Conservation (phyloP, 2,888 invertebrate species). For the Griposia aprilina region DNA sequence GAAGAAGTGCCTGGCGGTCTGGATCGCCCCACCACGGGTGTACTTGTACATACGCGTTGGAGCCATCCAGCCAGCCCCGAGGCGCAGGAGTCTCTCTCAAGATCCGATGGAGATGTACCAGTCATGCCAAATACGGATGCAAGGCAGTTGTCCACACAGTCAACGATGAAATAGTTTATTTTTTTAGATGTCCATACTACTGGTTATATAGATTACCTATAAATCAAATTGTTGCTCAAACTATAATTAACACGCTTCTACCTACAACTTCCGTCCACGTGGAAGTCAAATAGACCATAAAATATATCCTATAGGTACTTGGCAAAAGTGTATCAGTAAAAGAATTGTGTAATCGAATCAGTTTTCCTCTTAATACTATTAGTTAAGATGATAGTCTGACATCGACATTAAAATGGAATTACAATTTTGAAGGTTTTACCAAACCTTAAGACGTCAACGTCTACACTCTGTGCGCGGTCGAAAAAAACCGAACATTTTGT, state of each 20-base stretch:
- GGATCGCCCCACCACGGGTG: too few relatives aligned
- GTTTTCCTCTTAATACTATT: neutral
- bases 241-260: neutral
- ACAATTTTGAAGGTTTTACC: neutral
- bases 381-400: neutral
- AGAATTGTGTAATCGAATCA: neutral
- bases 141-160: conserved; percentile 69
- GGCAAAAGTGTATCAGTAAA: neutral
- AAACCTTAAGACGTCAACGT: neutral
- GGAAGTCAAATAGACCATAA: neutral
- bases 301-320: neutral
- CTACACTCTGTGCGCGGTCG: too few relatives aligned
- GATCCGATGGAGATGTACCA: conserved; percentile 74
- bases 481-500: too few relatives aligned
- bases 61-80: too few relatives aligned
- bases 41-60: too few relatives aligned
- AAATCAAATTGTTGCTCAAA: neutral
- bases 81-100: conserved; percentile 56
- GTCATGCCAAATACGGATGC: conserved; percentile 71
- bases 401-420: neutral
- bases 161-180: conserved; percentile 69
- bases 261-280: too few relatives aligned
- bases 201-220: neutral
- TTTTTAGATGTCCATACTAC: conserved; percentile 70
- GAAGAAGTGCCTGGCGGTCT: too few relatives aligned